These are phyloP conservation scores for Xylota sylvarum DNA, from an alignment of 2,888 invertebrate species.

Conservation along the genomic window DNA sequence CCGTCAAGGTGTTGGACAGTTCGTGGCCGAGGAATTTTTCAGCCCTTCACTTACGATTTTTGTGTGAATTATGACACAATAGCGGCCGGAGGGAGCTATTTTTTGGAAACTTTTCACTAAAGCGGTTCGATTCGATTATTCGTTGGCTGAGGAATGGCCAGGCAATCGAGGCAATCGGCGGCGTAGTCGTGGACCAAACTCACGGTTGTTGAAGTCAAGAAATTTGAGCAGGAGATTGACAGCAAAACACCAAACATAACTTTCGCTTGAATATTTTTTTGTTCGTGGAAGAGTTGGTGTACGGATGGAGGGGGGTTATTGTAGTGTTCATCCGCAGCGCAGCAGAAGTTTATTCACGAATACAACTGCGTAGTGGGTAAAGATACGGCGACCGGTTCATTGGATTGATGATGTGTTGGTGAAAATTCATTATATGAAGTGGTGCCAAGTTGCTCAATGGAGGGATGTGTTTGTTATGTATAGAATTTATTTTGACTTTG, in stretches of 20 bases:
- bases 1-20: constrained; percentile 2
- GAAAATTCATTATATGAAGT: background rate
- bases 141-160: constrained; percentile 23
- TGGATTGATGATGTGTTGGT: constrained; percentile 12
- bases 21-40: constrained; percentile 20
- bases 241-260: constrained; percentile 77
- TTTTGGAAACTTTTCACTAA: constrained; percentile 28
- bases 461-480: background rate
- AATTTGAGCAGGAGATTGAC: constrained; percentile 74
- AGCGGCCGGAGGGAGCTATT: constrained; percentile 40
- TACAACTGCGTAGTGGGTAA: background rate
- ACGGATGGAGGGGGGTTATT: constrained; percentile 29
- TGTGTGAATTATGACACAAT: constrained; percentile 70
- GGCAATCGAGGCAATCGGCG: constrained; percentile 28
- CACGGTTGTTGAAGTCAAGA: constrained; percentile 50
- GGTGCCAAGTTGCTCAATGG: constrained; percentile 14
- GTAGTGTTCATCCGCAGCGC: constrained; percentile 56
- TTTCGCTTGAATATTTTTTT: constrained; percentile 75
- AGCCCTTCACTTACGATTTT: constrained; percentile 27
- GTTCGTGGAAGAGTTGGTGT: constrained; percentile 19
- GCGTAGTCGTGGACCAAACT: constrained; percentile 36
- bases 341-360: constrained; percentile 45
- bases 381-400: constrained; percentile 20
- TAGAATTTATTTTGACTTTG: background rate
- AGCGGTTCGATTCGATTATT: constrained; percentile 13